Percentiles rank a stretch among this genome's conserved stretches.
Conservation (phyloP, 30 jellyfish, hydroid and myxozoan genomes). For the Aurelia aurita complex sp. Pacific region DNA sequence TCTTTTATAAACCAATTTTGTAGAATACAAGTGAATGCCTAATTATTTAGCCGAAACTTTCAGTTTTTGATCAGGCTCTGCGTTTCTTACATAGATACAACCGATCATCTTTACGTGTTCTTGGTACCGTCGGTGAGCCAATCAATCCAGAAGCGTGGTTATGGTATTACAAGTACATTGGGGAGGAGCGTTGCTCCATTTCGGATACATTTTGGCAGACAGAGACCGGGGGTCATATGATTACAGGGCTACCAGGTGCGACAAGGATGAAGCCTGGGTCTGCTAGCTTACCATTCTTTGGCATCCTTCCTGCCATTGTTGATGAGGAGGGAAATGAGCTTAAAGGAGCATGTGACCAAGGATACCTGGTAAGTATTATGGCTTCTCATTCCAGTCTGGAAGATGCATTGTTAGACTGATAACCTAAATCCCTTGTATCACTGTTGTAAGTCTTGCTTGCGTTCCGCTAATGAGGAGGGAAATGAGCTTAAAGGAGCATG, state of each 20-base stretch:
- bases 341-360: slow-evolving; percentile 86
- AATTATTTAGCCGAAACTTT: too few species aligned
- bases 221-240: slow-evolving; percentile 99
- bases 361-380: slow-evolving; percentile 72
- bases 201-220: slow-evolving; percentile 99
- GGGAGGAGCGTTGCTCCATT: slow-evolving; percentile 82
- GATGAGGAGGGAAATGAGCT: slow-evolving; percentile 96
- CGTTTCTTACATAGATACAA: slow-evolving; percentile 58
- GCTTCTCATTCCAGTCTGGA: neutral
- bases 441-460: too few species aligned
- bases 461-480: slow-evolving; percentile 85
- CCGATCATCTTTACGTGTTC: slow-evolving; percentile 82
- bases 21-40: too few species aligned
- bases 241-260: slow-evolving; percentile 98
- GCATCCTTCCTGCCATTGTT: slow-evolving; percentile 94
- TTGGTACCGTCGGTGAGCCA: slow-evolving; percentile 99
- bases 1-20: too few species aligned
- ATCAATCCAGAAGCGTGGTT: slow-evolving; percentile 99
- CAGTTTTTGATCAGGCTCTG: too few species aligned
- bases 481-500: slow-evolving; percentile 79
- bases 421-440: too few species aligned
- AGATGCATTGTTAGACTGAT: neutral
- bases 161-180: slow-evolving; percentile 96
- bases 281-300: slow-evolving; percentile 98
- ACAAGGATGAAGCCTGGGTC: slow-evolving; percentile 99